Percentiles rank a stretch among this genome's conserved stretches.
Conservation (phyloP, 2,113 vertebrate species). For the Paraplagusia blochii region DNA sequence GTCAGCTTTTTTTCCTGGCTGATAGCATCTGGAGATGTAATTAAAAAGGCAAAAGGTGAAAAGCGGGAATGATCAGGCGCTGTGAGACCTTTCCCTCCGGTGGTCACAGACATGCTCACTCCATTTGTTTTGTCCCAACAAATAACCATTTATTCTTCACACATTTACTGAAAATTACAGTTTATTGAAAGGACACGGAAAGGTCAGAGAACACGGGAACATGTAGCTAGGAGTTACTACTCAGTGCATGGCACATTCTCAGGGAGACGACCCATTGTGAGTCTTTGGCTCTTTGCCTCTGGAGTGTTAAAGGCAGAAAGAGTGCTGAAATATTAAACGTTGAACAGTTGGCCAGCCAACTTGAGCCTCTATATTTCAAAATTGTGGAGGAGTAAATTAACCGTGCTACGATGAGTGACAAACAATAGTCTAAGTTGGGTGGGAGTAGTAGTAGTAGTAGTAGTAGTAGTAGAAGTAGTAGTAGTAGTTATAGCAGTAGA, state of each 20-base stretch:
- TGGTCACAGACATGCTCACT: slow-evolving; percentile 54
- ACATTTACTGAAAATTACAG: slow-evolving; percentile 82
- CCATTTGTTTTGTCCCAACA: slow-evolving; percentile 71
- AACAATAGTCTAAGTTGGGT: slow-evolving; percentile 70
- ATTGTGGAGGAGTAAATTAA: slow-evolving; percentile 78
- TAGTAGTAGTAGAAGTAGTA: slow-evolving; percentile 45
- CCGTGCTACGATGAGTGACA: slow-evolving; percentile 73
- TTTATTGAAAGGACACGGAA: slow-evolving; percentile 82
- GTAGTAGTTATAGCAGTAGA: slow-evolving; percentile 26
- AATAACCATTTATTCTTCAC: slow-evolving; percentile 78
- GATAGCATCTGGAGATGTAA: neutral
- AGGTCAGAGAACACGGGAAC: slow-evolving; percentile 76
- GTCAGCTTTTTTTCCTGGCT: too few species aligned
- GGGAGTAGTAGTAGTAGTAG: slow-evolving; percentile 42
- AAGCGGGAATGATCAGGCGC: neutral
- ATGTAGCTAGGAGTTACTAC: slow-evolving; percentile 80
- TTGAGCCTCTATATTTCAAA: slow-evolving; percentile 74
- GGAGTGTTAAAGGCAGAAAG: slow-evolving; percentile 73
- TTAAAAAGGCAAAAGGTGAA: slow-evolving; percentile 11
- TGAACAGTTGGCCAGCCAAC: slow-evolving; percentile 83
- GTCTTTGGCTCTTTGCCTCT: slow-evolving; percentile 78
- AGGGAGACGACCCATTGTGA: slow-evolving; percentile 83
- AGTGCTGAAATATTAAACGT: slow-evolving; percentile 77
- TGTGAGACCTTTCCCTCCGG: slow-evolving; percentile 9
- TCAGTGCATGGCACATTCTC: slow-evolving; percentile 84